A percentile compares a stretch with the other conserved stretches of the same genome.
Evolutionary conservation across 2,797 vertebrate species (phyloP).

Genomic region (Pogoniulus pusillus): DNA sequence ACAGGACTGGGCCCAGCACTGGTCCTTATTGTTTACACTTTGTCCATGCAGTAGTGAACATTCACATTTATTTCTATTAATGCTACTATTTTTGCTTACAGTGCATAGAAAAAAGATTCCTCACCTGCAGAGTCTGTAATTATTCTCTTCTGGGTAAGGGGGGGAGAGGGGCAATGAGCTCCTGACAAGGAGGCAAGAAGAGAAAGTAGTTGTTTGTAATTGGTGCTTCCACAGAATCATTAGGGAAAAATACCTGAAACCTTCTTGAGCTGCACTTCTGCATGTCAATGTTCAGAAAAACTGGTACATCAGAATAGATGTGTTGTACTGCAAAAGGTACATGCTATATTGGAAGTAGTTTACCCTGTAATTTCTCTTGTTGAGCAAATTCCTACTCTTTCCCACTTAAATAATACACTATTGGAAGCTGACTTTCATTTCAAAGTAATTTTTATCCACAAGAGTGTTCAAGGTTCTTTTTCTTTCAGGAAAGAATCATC

Average conservation of each 20-base stretch:
- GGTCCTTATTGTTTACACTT: too few species aligned
- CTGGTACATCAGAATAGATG: not conserved
- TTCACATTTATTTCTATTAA: not conserved
- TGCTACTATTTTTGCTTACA: not conserved
- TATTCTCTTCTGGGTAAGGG: not conserved
- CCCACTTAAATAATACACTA: not conserved
- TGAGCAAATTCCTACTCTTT: not conserved
- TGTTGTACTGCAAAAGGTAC: not conserved
- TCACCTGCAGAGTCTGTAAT: not conserved
- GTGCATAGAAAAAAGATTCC: not conserved
- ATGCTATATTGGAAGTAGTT: not conserved
- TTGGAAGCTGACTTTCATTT: slow-evolving; percentile 35
- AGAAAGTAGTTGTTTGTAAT: not conserved
- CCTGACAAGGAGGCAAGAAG: not conserved
- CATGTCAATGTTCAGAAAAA: not conserved
- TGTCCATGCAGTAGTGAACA: not conserved
- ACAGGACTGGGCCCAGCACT: too few species aligned
- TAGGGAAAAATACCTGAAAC: not conserved
- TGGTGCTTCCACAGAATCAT: not conserved
- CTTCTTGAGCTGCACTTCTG: not conserved
- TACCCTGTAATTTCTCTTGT: not conserved
- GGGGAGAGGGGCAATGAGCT: not conserved
- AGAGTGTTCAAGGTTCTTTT: slow-evolving; percentile 29
- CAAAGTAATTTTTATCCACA: slow-evolving; percentile 58
- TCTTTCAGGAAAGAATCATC: not conserved